phyloP scores from a whole-genome alignment of 2,888 invertebrate species.

The Pyralis farinalis region DNA sequence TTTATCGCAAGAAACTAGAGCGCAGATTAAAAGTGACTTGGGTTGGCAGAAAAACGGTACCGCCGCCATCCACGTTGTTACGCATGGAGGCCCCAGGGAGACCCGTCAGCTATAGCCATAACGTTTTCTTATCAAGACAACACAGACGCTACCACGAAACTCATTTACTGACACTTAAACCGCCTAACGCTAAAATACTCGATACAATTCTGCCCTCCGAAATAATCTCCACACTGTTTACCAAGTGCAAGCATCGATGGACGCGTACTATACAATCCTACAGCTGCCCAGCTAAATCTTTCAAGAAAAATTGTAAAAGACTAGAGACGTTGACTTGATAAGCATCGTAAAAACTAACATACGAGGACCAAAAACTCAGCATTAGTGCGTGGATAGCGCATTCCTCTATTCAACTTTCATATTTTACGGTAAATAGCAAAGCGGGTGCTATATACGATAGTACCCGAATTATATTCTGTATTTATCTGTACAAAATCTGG shows the following conservation, averaged over 20 bases:
- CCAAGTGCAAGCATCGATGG: slow-evolving; percentile 10
- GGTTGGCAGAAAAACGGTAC: slow-evolving; percentile 35
- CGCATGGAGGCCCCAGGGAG: slow-evolving; percentile 48
- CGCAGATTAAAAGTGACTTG: slow-evolving; percentile 54
- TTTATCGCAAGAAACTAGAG: slow-evolving; percentile 40
- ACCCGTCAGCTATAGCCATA: slow-evolving; percentile 53
- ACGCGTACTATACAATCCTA: slow-evolving; percentile 7
- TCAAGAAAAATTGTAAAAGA: slow-evolving; percentile 13
- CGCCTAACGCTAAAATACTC: slow-evolving; percentile 7
- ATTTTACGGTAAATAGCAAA: slow-evolving; percentile 1
- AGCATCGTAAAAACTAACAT: slow-evolving; percentile 27
- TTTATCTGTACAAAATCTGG: slow-evolving; percentile 10
- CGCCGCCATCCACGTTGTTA: slow-evolving; percentile 43
- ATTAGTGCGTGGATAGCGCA: slow-evolving; percentile 16
- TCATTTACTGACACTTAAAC: slow-evolving; percentile 9
- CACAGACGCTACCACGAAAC: slow-evolving; percentile 39
- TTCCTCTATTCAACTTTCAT: slow-evolving; percentile 7
- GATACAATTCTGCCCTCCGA: slow-evolving; percentile 7
- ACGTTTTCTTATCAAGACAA: slow-evolving; percentile 64
- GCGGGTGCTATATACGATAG: not conserved
- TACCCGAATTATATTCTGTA: slow-evolving; percentile 4
- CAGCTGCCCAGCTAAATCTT: slow-evolving; percentile 4
- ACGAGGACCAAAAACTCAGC: slow-evolving; percentile 22
- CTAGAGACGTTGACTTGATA: slow-evolving; percentile 22
- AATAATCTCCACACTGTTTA: not conserved